Evolutionary conservation across 2,797 vertebrate genomes (phyloP), one percentile per base, ranked within the genome.

Genomic region (Gephyroberyx darwinii): DNA sequence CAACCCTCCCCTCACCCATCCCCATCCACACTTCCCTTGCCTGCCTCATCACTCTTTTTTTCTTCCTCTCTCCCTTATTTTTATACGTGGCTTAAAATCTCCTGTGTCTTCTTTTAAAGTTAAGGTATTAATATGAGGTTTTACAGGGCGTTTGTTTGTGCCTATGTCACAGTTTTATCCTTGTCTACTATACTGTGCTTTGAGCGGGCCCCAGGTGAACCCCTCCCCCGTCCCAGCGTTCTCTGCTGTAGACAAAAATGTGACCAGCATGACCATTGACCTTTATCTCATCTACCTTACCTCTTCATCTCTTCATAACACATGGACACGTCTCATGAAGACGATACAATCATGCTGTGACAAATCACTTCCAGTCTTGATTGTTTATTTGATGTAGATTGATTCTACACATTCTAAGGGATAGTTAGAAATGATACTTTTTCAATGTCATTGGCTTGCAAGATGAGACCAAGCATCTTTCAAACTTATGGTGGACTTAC

Each of bases 1-100:
- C 77, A 80, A 57, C 71, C 75, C 33, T 67, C 69, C 77, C 82
- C 65, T 65, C 80, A 69, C 72, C 80, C 76, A 72, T 67, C 53
- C 20, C 8, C 30, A 68, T 69, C n/a, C 55, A 47, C 55, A 57
- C 54, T 71, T 74, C 13, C 37, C 45, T 54, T 80, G 35, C 70
- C 19, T 45, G 30, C 43, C 55, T 8, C 41, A 1, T 63, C 60
- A 48, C 48, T n/a, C n/a, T 39, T 67, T 45, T n/a, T 55, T 48
- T 31, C n/a, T 35, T 50, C 16, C 33, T 41, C 55, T 53, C 48
- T 30, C 16, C 43, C 22, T 19, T 12, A 13, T 64, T 26, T 39
- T 37, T 39, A n/a, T 70, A 69, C 41, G 51, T 13, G 31, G 0
- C 35, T 17, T 17, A 48, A 10, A 64, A 39, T 33, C 19, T 31